These are phyloP conservation scores for Staurois parvus DNA, from an alignment of 2,797 vertebrate species.

Conservation along the genomic window DNA sequence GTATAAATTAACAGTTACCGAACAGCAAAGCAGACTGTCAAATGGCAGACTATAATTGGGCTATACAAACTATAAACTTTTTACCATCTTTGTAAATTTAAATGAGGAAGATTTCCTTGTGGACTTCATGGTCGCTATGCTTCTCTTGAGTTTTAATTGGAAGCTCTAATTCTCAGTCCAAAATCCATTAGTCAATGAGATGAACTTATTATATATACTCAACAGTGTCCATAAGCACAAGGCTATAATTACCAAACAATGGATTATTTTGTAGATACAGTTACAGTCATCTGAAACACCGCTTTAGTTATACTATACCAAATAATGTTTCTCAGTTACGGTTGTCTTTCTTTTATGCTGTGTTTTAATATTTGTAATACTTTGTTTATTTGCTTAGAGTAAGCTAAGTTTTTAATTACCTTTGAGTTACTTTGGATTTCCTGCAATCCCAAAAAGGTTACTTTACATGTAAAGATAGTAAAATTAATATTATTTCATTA, in stretches of 20 bases:
- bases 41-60: slow-evolving; percentile 4
- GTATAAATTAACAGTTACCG: slow-evolving; percentile 11
- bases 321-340: not conserved
- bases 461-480: not conserved
- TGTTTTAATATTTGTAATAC: not conserved
- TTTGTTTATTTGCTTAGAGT: not conserved
- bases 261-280: not conserved
- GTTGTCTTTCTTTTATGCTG: not conserved
- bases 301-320: not conserved
- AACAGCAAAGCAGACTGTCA: slow-evolving; percentile 1
- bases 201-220: slow-evolving; percentile 15
- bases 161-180: slow-evolving; percentile 6
- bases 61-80: not conserved
- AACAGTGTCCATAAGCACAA: slow-evolving; percentile 15
- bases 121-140: not conserved
- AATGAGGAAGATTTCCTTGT: slow-evolving; percentile 3
- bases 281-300: not conserved
- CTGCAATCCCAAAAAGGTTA: not conserved
- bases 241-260: not conserved
- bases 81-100: slow-evolving; percentile 9
- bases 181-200: not conserved
- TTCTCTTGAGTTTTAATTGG: slow-evolving; percentile 15
- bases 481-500: too few relatives aligned
- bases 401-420: not conserved
- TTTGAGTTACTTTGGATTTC: not conserved